Base-by-base conservation (phyloP, 1,140 invertebrate species). In the Nylanderia fulva region DNA sequence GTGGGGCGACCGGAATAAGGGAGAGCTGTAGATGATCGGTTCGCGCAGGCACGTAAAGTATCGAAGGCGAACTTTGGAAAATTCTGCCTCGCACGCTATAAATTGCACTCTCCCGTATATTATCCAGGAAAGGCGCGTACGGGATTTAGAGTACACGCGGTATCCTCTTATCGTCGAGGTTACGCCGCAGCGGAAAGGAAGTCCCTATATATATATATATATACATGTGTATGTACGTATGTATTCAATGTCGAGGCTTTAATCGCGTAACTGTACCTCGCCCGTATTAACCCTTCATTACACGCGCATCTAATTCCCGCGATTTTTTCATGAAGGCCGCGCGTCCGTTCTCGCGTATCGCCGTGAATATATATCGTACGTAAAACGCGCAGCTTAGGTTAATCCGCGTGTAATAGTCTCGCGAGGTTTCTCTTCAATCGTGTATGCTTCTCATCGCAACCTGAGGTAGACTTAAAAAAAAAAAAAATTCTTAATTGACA, bases 21-120 rank as follows among this genome's bases (percentile, higher is more conserved):
- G 29, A 48, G 58, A 84, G 27, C 83, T n/a, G 74, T 66, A 85
- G 83, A 85, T 85, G 83, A 85, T 61, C 83, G 83, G 83, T 85
- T 85, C 74, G 83, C 64, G 48, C 74, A 66, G 83, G 83, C 74
- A 85, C 83, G 74, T 85, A 85, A 85, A 85, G 74, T 85, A 85
- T 77, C 64, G 60, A 58, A 79, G 75, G 74, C 52, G 61, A 79
- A 85, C 74, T 85, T 79, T 29, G 48, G 74, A 85, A 85, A 85
- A 85, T 68, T 85, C 64, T 69, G 77, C 77, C 64, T 56, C 36
- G 42, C 63, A 77, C 72, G 61, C 83, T 85, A 48, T 48, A 85
- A 85, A 85, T 85, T 85, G 75, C n/a, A n/a, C 74, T 58, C 63
- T 24, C 39, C 48, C 54, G 36, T 85, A 39, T 85, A 85, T 85